phyloP scores from a whole-genome alignment of 1,140 invertebrate species.

The Sminthurinus signatus region DNA sequence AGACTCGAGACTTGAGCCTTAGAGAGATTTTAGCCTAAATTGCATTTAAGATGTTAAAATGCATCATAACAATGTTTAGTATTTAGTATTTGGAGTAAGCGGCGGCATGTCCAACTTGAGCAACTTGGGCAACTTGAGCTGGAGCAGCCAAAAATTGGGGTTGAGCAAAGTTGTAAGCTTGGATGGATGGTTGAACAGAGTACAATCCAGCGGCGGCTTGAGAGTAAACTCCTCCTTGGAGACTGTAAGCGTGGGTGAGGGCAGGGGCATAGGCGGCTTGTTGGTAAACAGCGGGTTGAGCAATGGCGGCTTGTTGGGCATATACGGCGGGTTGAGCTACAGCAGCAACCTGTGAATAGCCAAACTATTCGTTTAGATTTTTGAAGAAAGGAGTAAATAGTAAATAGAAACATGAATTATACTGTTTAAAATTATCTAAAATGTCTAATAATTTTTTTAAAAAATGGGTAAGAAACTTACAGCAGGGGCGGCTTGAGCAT shows the following conservation, averaged over 20 bases:
- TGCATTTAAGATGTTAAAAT: background rate
- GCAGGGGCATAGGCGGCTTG: conserved; percentile 9
- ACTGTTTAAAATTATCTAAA: no score
- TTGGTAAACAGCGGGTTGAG: background rate
- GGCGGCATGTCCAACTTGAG: background rate
- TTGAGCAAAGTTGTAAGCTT: background rate
- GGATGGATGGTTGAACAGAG: background rate
- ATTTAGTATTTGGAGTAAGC: no score
- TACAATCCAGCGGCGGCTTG: background rate
- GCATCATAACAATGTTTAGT: no score
- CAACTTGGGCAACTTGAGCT: background rate
- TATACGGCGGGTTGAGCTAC: background rate
- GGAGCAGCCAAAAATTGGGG: background rate
- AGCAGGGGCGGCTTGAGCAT: conserved; percentile 4
- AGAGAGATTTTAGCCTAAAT: background rate
- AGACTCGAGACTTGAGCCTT: no score
- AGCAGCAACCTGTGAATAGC: background rate
- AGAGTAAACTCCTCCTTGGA: no score
- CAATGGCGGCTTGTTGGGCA: background rate
- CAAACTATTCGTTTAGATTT: no score
- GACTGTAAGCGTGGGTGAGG: no score
- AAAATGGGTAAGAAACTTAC: no score
- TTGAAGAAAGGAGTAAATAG: no score
- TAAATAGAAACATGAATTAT: no score
- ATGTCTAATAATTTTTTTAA: no score